Conservation (phyloP, 2,888 invertebrate species). For the Meandrusa payeni region DNA sequence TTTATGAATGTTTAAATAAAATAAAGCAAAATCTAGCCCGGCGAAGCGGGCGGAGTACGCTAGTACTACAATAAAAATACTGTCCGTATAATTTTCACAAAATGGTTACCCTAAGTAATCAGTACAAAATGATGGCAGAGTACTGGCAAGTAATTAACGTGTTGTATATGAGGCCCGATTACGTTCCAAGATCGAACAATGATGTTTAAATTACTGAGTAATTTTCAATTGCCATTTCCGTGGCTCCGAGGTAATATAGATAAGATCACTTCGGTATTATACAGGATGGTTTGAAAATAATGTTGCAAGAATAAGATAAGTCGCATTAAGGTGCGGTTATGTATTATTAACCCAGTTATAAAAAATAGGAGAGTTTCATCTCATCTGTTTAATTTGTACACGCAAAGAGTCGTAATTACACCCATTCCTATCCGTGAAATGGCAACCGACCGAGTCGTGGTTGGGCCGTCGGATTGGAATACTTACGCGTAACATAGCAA, state of each 20-base stretch:
- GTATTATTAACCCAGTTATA: background rate
- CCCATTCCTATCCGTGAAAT: no score
- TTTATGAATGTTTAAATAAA: no score
- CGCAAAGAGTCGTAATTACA: no score
- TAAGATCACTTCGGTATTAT: constrained; percentile 11
- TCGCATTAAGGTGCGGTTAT: background rate
- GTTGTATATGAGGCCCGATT: constrained; percentile 14
- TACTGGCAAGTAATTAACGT: constrained; percentile 21
- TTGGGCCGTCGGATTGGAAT: no score
- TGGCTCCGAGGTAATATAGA: constrained; percentile 9
- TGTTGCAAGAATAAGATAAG: constrained; percentile 7
- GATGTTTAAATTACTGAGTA: constrained; percentile 24
- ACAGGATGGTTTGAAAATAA: constrained; percentile 3
- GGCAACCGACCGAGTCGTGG: no score
- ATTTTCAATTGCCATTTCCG: constrained; percentile 22
- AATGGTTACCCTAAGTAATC: constrained; percentile 9
- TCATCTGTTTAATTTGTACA: no score
- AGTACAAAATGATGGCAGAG: constrained; percentile 7
- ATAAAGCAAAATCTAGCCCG: no score
- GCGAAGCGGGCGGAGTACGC: no score
- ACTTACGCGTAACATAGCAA: no score
- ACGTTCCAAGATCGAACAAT: constrained; percentile 20
- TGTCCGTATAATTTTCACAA: constrained; percentile 2
- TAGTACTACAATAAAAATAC: no score
- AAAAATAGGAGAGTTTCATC: no score